Evolutionary conservation across 2,888 invertebrate genomes (phyloP).

Genomic region (Lithosia quadra): DNA sequence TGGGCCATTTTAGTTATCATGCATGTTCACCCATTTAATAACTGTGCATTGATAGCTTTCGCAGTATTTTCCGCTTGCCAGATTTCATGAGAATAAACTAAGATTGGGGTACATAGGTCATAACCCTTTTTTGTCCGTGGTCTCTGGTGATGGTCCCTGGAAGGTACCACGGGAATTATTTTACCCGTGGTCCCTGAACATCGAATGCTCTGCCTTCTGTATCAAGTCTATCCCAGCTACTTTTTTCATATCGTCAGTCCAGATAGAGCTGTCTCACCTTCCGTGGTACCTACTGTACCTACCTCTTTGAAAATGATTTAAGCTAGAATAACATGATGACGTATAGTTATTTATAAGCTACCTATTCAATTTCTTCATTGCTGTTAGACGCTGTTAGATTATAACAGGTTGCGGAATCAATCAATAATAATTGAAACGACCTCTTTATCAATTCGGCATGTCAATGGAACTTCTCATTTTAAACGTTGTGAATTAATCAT

Average conservation of each 20-base stretch:
- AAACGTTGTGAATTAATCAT: neutral
- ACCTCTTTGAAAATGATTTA: neutral
- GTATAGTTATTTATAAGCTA: neutral
- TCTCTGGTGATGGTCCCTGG: no score
- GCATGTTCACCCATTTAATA: neutral
- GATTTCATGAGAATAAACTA: neutral
- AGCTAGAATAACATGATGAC: neutral
- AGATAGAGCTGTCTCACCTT: neutral
- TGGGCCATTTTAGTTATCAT: neutral
- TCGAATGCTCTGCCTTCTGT: no score
- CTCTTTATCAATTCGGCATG: slow-evolving; percentile 30
- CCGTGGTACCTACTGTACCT: neutral
- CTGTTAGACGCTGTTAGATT: neutral
- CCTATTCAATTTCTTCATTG: slow-evolving; percentile 7
- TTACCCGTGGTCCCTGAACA: no score
- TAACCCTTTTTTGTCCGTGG: no score
- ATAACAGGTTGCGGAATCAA: slow-evolving; percentile 18
- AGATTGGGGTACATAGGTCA: no score
- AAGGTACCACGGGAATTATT: no score
- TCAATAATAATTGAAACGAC: slow-evolving; percentile 43
- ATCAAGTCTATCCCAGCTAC: no score
- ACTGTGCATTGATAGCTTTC: neutral
- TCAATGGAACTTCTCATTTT: slow-evolving; percentile 10
- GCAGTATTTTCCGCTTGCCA: neutral
- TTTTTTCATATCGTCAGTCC: neutral